Percentiles rank a stretch among this genome's conserved stretches.
These are phyloP conservation scores for Pseudonaja textilis DNA, from an alignment of 2,113 vertebrate species.

Conservation along the genomic window DNA sequence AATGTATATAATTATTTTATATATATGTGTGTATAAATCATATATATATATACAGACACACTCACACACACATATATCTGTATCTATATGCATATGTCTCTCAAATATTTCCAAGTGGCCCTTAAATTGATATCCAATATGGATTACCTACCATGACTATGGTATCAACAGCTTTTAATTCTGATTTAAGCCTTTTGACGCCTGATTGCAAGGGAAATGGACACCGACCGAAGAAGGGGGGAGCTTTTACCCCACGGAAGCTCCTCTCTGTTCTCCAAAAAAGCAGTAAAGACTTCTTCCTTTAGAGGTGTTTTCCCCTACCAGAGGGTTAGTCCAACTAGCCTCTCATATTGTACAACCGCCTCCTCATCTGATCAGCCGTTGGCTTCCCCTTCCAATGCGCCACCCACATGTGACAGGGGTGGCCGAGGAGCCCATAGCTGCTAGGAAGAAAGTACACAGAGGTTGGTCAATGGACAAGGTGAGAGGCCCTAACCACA, in stretches of 20 bases:
- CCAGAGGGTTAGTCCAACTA: constrained; percentile 14
- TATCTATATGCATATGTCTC: constrained; percentile 73
- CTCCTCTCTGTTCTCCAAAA: neutral
- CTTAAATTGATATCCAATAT: constrained; percentile 93
- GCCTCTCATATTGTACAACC: neutral
- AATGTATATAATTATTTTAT: constrained; percentile 74
- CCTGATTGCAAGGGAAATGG: constrained; percentile 29
- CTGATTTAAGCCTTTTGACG: constrained; percentile 56
- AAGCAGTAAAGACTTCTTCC: neutral
- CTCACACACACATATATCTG: constrained; percentile 48
- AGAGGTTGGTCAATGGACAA: neutral
- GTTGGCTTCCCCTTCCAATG: neutral
- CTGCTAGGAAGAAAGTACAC: neutral
- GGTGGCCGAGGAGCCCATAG: neutral
- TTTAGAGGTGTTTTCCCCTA: neutral
- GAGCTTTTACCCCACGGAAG: neutral
- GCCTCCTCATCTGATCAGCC: neutral
- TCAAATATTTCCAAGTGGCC: constrained; percentile 80
- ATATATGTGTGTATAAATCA: constrained; percentile 57
- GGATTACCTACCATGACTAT: constrained; percentile 89
- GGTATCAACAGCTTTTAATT: constrained; percentile 66
- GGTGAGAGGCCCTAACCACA: neutral
- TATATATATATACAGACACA: constrained; percentile 71
- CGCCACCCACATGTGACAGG: neutral
- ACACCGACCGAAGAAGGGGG: neutral